A percentile compares a stretch with the other conserved stretches of the same genome.
Evolutionary conservation across 2,113 vertebrate genomes (phyloP).

Genomic region (Aspiorhynchus laticeps): DNA sequence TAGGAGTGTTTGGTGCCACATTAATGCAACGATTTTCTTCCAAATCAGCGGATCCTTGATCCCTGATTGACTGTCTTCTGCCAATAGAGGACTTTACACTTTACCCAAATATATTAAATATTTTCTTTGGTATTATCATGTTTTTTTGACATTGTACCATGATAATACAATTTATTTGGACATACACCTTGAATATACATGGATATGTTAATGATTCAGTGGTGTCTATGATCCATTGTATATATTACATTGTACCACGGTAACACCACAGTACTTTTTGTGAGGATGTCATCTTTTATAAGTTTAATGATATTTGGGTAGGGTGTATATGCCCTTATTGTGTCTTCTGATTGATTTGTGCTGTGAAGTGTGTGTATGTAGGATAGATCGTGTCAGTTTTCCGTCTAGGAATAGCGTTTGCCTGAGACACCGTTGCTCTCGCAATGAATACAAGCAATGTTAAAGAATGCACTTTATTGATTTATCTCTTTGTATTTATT

Average conservation of each 20-base stretch:
- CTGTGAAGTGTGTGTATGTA: conserved; percentile 36
- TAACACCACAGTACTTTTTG: not conserved
- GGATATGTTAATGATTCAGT: not conserved
- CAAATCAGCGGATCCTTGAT: not conserved
- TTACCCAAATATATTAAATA: conserved; percentile 21
- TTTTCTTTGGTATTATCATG: not conserved
- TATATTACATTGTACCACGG: not conserved
- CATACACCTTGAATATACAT: not conserved
- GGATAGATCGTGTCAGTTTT: conserved; percentile 8
- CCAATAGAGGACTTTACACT: conserved; percentile 17
- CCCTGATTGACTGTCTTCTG: not conserved
- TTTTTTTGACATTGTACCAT: not conserved
- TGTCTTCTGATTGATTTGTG: conserved; percentile 35
- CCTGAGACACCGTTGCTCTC: conserved; percentile 41
- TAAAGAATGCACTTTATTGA: conserved; percentile 74
- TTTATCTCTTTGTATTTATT: conserved; percentile 53
- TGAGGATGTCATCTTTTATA: not conserved
- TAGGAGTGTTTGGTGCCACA: conserved; percentile 11
- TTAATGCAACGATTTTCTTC: not conserved
- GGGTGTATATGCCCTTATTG: not conserved
- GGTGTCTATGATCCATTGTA: not conserved
- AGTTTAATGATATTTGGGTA: conserved; percentile 5
- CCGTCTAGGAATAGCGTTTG: conserved; percentile 42
- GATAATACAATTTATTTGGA: not conserved
- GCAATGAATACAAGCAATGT: conserved; percentile 47